phyloP scores from a whole-genome alignment of 2,888 invertebrate genomes.

The Cylindroiulus punctatus region DNA sequence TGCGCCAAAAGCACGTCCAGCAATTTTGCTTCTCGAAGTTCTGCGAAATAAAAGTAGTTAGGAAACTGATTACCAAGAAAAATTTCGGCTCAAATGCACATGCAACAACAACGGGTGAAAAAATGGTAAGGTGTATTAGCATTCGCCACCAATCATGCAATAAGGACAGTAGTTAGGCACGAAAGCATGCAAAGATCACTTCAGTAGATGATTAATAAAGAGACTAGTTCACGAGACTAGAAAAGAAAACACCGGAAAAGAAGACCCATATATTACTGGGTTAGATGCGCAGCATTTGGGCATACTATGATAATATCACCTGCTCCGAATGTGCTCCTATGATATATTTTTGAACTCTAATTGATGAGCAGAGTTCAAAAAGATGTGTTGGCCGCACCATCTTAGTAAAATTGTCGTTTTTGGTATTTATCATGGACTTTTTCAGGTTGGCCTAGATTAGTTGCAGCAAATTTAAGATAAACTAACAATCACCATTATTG shows the following conservation, averaged over 20 bases:
- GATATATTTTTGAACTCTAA: too few species aligned
- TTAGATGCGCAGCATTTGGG: not conserved
- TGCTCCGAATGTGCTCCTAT: too few species aligned
- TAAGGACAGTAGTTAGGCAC: not conserved
- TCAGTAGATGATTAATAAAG: not conserved
- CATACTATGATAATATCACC: too few species aligned
- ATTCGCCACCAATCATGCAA: too few species aligned
- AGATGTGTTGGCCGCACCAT: too few species aligned
- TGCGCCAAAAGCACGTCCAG: constrained; percentile 30
- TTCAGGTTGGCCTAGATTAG: too few species aligned
- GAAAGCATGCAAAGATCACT: constrained; percentile 34
- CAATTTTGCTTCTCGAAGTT: constrained; percentile 12
- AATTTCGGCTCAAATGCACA: not conserved
- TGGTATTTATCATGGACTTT: too few species aligned
- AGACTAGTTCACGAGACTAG: constrained; percentile 20
- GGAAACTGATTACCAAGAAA: constrained; percentile 6
- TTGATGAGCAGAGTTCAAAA: too few species aligned
- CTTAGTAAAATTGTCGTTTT: too few species aligned
- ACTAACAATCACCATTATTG: too few species aligned
- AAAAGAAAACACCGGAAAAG: constrained; percentile 24
- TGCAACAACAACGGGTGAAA: not conserved
- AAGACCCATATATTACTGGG: not conserved
- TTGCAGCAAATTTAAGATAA: too few species aligned
- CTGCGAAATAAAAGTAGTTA: constrained; percentile 28
- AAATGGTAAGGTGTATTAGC: not conserved